phyloP scores from a whole-genome alignment of 2,888 invertebrate species.

The Ceraclea dissimilis region DNA sequence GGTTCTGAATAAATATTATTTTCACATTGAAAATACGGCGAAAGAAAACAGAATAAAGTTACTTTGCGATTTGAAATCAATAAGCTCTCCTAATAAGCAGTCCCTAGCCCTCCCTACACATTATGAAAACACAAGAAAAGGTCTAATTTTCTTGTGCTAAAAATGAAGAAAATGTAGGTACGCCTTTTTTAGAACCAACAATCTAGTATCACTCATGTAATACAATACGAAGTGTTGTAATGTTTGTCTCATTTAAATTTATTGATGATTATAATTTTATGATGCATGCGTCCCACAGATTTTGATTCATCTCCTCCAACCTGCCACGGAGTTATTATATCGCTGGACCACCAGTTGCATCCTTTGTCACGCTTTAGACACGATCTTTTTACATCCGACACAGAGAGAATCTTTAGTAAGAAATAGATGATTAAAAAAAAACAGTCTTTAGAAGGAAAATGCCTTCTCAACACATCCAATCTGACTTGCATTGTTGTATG shows the following conservation, averaged over 20 bases:
- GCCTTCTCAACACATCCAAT: background rate
- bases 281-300: constrained; percentile 3
- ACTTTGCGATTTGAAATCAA: no score
- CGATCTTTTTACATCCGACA: constrained; percentile 14
- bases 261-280: background rate
- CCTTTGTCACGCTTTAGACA: constrained; percentile 14
- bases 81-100: no score
- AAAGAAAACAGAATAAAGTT: no score
- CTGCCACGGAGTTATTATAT: background rate
- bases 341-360: constrained; percentile 8
- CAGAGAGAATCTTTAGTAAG: background rate
- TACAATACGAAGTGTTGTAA: no score
- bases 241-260: background rate
- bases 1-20: no score
- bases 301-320: constrained; percentile 1
- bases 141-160: no score
- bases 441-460: background rate
- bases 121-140: no score
- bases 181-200: background rate
- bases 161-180: background rate
- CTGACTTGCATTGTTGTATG: background rate
- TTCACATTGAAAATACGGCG: no score
- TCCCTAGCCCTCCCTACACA: no score
- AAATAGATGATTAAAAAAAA: background rate
- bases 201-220: no score